A percentile compares a stretch with the other conserved stretches of the same genome.
Evolutionary conservation across 2,797 vertebrate species (phyloP).

Genomic region (Amblyraja radiata): DNA sequence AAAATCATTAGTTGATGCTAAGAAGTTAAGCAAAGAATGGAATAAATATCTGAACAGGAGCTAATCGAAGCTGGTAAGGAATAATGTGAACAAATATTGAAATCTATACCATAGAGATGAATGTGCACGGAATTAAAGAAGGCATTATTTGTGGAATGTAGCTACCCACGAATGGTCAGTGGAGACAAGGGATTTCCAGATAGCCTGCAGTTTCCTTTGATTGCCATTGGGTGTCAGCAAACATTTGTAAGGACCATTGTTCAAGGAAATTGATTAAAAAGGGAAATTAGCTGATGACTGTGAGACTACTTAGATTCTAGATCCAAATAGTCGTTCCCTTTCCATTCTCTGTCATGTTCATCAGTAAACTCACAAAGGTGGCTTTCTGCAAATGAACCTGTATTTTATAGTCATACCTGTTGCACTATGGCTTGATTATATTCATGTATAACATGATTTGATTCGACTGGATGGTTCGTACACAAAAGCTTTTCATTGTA

Average conservation of each 20-base stretch:
- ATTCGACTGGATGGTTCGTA: too few relatives aligned
- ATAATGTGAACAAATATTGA: background rate
- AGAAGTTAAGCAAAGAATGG: background rate
- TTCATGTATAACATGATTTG: too few relatives aligned
- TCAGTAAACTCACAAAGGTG: background rate
- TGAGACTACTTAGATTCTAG: background rate
- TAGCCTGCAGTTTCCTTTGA: background rate
- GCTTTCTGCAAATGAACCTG: background rate
- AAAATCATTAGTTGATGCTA: background rate
- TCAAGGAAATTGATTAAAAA: background rate
- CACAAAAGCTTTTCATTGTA: too few relatives aligned
- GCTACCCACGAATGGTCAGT: background rate
- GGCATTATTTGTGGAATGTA: background rate
- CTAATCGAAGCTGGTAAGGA: background rate
- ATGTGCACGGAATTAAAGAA: background rate
- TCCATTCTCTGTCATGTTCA: background rate
- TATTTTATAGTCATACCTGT: too few relatives aligned
- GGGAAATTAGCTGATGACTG: background rate
- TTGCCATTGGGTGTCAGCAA: constrained; percentile 21
- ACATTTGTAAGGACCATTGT: constrained; percentile 6
- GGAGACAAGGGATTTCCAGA: background rate
- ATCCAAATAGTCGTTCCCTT: background rate
- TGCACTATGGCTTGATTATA: too few relatives aligned
- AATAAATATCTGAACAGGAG: background rate
- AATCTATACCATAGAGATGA: background rate